Base-by-base conservation (phyloP, 2,797 vertebrate genomes). In the Bovichtus variegatus region DNA sequence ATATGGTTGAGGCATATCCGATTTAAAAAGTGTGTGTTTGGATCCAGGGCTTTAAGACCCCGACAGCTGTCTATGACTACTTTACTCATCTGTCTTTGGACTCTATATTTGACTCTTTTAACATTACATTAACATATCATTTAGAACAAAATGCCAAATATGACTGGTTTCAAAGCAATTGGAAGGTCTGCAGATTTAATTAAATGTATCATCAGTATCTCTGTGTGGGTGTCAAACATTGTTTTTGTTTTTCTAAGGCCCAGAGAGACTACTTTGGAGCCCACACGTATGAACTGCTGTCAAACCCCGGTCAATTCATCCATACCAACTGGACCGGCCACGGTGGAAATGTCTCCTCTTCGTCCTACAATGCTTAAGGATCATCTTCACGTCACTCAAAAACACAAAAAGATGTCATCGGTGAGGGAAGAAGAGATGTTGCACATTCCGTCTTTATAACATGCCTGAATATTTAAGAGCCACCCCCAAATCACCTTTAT, bases 271-370 rank as follows among this genome's bases (percentile, higher is more conserved):
- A 99, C 91, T 99, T 99, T 6, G 98, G 98, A 53, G 98, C 98
- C 1, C 98, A 99, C 80, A 99, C 98, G 0, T 99, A 99, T 0
- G 98, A 99, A 78, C 94, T 99, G 7, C 90, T 97, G 36, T 94
- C 95, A 4, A 95, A 96, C 13, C 98, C 98, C 0, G 98, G 98
- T 2, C 81, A 83, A 0, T 97, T 94, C 72, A 85, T 98, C 93
- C 98, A 99, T 86, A 99, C 98, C 38, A 99, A 99, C 93, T 99
- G 98, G 98, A 99, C 98, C 0, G 98, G 98, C 51, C 96, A 96
- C 0, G 98, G 98, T 0, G 98, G 98, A 81, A 97, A 85, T 0
- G 96, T 99, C 79, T 98, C 97, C 0, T 99, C 98, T 2, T 98
- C 98, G 0, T 95, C 98, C 4, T 99, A 99, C 90, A 99, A 98